Percentiles rank a stretch among this genome's conserved stretches.
phyloP scores from a whole-genome alignment of 1,140 invertebrate genomes.

The Brachionus asplanchnoidis region DNA sequence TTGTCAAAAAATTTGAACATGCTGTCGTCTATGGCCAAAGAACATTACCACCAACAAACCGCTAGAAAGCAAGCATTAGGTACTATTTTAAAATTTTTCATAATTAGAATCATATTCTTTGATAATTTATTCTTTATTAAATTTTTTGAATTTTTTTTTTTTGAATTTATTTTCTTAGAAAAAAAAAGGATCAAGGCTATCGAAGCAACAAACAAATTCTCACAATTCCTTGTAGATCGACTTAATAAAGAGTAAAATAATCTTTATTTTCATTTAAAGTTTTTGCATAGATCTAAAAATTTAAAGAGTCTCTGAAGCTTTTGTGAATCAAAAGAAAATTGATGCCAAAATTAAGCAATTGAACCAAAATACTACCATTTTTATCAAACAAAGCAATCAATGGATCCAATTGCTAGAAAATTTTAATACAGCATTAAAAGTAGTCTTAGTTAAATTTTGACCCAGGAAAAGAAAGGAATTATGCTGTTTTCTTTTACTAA shows the following conservation, averaged over 20 bases:
- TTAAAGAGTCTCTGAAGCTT: conserved; percentile 85
- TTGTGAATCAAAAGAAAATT: conserved; percentile 91
- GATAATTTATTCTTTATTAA: conserved; percentile 24
- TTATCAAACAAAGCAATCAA: conserved; percentile 90
- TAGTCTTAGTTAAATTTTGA: conserved; percentile 42
- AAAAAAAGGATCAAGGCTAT: conserved; percentile 86
- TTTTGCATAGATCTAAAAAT: neutral
- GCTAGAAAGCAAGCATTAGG: conserved; percentile 76
- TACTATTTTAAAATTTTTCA: conserved; percentile 50
- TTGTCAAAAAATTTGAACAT: conserved; percentile 57
- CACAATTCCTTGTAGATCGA: conserved; percentile 88
- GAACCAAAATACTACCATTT: conserved; percentile 85
- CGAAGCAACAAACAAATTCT: conserved; percentile 79
- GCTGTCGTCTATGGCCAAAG: conserved; percentile 78
- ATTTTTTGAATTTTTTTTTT: neutral
- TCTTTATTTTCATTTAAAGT: neutral
- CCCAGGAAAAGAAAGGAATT: neutral
- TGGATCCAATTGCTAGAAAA: conserved; percentile 89
- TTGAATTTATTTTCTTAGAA: conserved; percentile 63
- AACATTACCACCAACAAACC: conserved; percentile 73
- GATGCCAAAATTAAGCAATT: conserved; percentile 93
- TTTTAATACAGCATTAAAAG: conserved; percentile 87
- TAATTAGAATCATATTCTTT: neutral
- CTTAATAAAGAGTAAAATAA: conserved; percentile 83
- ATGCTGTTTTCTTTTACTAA: conserved; percentile 45